Evolutionary conservation across 1,140 invertebrate species (phyloP).

Genomic region (Nilaparvata lugens): DNA sequence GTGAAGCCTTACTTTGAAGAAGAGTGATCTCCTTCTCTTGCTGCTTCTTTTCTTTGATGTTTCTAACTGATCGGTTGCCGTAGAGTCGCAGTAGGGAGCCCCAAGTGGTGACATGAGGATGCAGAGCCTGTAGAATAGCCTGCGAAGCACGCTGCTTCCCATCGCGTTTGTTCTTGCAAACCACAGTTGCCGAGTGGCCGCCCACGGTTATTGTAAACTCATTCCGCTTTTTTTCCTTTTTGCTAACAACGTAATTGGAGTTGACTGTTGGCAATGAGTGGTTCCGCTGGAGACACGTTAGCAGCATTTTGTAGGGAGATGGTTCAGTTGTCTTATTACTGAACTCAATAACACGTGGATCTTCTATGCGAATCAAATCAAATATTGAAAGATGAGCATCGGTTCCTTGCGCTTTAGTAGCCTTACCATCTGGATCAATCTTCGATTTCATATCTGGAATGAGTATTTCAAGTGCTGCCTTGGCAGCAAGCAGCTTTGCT

Average conservation of each 20-base stretch:
- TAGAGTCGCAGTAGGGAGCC: conserved; percentile 88
- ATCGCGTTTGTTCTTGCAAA: conserved; percentile 92
- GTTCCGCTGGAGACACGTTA: conserved; percentile 79
- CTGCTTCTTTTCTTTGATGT: conserved; percentile 87
- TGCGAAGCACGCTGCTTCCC: conserved; percentile 96
- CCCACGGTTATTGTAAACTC: conserved; percentile 92
- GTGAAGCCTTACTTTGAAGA: conserved; percentile 78
- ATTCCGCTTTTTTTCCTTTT: conserved; percentile 84
- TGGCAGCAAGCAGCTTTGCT: conserved; percentile 87
- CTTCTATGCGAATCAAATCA: conserved; percentile 86
- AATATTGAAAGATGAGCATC: conserved; percentile 56
- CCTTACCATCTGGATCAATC: conserved; percentile 21
- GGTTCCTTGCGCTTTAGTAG: conserved; percentile 22
- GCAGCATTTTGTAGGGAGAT: conserved; percentile 83
- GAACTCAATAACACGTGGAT: conserved; percentile 87
- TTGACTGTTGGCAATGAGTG: conserved; percentile 1
- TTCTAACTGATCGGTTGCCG: conserved; percentile 85
- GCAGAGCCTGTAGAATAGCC: conserved; percentile 81
- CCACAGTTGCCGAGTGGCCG: conserved; percentile 78
- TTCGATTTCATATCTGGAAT: conserved; percentile 84
- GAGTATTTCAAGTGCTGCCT: conserved; percentile 80
- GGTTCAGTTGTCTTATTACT: conserved; percentile 92
- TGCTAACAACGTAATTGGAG: conserved; percentile 69
- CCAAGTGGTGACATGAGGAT: conserved; percentile 92
- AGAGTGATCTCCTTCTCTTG: conserved; percentile 91